Percentiles rank a stretch among this genome's conserved stretches.
These are phyloP conservation scores for Bombyx mandarina DNA, from an alignment of 1,140 invertebrate species.

Conservation along the genomic window DNA sequence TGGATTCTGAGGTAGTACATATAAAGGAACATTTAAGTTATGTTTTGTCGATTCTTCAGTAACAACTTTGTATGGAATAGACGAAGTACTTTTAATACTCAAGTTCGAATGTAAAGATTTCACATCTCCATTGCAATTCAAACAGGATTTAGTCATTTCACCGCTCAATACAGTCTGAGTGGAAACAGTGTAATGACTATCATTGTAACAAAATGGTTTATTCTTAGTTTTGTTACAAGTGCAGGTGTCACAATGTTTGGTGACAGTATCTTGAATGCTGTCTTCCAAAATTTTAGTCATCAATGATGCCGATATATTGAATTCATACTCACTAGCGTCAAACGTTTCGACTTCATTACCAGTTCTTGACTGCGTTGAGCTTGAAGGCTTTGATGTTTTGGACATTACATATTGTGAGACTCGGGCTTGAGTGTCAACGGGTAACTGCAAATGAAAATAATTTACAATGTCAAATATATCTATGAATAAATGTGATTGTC, in stretches of 20 bases:
- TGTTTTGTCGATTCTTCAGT: constrained; percentile 43
- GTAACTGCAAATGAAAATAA: constrained; percentile 77
- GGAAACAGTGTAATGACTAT: constrained; percentile 72
- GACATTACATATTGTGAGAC: constrained; percentile 83
- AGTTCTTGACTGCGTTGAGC: constrained; percentile 54
- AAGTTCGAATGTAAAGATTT: constrained; percentile 56
- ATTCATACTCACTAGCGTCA: constrained; percentile 72
- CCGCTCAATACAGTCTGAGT: constrained; percentile 72
- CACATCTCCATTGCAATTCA: constrained; percentile 71
- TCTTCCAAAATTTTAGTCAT: constrained; percentile 95
- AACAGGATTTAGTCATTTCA: constrained; percentile 70
- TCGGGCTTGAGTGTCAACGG: constrained; percentile 90
- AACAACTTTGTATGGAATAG: constrained; percentile 39
- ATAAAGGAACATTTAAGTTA: constrained; percentile 31
- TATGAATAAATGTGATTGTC: too few relatives aligned
- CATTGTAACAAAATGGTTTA: constrained; percentile 73
- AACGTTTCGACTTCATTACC: constrained; percentile 62
- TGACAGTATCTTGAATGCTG: constrained; percentile 79
- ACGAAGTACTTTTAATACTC: constrained; percentile 52
- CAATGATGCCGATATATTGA: constrained; percentile 91
- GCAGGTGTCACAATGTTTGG: constrained; percentile 86
- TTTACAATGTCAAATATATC: background rate
- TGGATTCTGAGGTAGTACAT: constrained; percentile 37
- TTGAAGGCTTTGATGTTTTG: constrained; percentile 73
- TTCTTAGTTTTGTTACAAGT: constrained; percentile 76